Base-by-base conservation (phyloP, 2,888 invertebrate genomes). In the Nebria salina region DNA sequence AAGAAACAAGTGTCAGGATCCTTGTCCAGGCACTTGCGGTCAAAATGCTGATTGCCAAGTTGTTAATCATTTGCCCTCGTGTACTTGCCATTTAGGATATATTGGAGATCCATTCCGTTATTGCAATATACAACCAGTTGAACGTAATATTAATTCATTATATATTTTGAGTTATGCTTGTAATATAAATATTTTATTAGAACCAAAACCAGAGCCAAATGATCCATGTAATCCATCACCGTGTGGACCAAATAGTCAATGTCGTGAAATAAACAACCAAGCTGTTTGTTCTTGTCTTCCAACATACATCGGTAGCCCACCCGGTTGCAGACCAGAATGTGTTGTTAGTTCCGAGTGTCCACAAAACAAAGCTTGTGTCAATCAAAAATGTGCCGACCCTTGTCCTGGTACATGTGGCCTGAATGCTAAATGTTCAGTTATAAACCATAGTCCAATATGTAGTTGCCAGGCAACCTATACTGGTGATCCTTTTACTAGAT, bases 101-200 rank as follows among this genome's bases (percentile, higher is more conserved):
- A 91, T 92, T 34, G 94, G 94, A 64, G 94, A 94, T 91, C 94
- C 94, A 77, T 93, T 94, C 86, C 92, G 92, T 86, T 92, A 93
- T 84, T 93, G 93, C 86, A 90, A 91, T 82, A 91, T 93, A 83
- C 88, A 91, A 84, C 85, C 88, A 34, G 26, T 66, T 64, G 75
- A 81, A 41, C 66, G 79, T 79, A 79, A 79, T 74, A 72, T 42
- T 11, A 54, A 34, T 34, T 34, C 54, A 11, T 54, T 54, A 54
- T 9, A 70, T 77, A 42, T 41, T 26, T 5, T 42, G 9, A 34
- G 42, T 73, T 15, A 20, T 72, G 11, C 1, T n/a, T 11, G 7
- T 11, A 26, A 42, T 1, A 13, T 75, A 65, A 77, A 74, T 82
- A 82, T 82, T 82, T 6, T 82, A 84, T 85, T 82, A 15, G 83